Percentiles rank a stretch among this genome's conserved stretches.
Conservation (phyloP, 35 echinoderm and acorn worm species). For the Strongylocentrotus purpuratus region DNA sequence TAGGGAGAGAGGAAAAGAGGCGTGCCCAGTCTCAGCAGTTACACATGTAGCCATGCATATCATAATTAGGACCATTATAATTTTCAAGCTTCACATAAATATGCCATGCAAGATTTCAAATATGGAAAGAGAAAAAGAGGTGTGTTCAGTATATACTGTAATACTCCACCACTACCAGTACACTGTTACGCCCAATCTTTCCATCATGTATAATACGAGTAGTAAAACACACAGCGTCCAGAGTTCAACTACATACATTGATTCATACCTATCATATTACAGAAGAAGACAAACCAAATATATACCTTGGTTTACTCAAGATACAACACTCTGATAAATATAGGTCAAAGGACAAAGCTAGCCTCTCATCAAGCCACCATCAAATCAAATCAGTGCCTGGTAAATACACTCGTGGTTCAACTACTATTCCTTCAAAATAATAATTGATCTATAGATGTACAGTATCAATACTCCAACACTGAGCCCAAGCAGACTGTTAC, state of each 20-base stretch:
- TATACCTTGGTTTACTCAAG: neutral
- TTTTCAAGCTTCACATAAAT: too few species aligned
- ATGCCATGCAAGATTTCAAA: too few species aligned
- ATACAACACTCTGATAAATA: conserved; percentile 19
- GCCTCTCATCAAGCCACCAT: neutral
- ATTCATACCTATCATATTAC: conserved; percentile 12
- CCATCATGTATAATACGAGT: neutral
- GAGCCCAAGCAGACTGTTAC: too few species aligned
- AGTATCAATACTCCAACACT: too few species aligned
- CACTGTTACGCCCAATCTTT: neutral
- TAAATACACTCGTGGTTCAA: too few species aligned
- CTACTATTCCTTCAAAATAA: too few species aligned
- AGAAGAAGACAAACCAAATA: neutral
- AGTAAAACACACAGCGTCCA: neutral
- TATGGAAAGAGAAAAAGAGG: neutral
- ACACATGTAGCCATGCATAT: too few species aligned
- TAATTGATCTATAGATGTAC: too few species aligned
- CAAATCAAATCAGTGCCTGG: neutral
- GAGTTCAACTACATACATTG: neutral
- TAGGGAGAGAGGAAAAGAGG: too few species aligned
- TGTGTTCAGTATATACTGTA: neutral
- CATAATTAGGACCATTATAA: too few species aligned
- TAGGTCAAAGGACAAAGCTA: neutral
- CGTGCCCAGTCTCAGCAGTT: too few species aligned
- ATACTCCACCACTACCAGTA: neutral